Percentiles rank a stretch among this genome's conserved stretches.
These are phyloP conservation scores for Malthinus flaveolus DNA, from an alignment of 2,888 invertebrate species.

Conservation along the genomic window DNA sequence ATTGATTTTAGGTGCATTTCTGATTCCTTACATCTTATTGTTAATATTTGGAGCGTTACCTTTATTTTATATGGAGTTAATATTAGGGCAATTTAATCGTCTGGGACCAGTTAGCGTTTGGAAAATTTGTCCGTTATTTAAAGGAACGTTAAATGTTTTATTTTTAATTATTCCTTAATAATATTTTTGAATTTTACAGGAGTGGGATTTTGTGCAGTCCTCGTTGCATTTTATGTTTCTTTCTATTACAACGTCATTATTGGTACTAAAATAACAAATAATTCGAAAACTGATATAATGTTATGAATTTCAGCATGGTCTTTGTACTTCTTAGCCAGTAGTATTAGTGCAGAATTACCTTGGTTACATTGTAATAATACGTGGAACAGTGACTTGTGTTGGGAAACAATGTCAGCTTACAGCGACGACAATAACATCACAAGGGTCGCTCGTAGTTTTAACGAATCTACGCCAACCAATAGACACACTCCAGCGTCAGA, in stretches of 20 bases:
- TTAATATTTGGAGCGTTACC: conserved; percentile 76
- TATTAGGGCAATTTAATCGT: conserved; percentile 75
- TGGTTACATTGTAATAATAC: conserved; percentile 82
- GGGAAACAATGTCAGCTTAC: conserved; percentile 29
- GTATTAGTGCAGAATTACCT: conserved; percentile 70
- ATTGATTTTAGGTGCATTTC: conserved; percentile 66
- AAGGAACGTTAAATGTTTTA: conserved; percentile 61
- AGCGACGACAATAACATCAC: conserved; percentile 36
- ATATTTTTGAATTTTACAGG: conserved; percentile 56
- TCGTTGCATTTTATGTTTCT: conserved; percentile 79
- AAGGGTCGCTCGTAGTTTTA: conserved; percentile 53
- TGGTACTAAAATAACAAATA: conserved; percentile 58
- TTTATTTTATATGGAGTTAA: conserved; percentile 78
- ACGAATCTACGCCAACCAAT: conserved; percentile 55
- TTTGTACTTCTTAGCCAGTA: conserved; percentile 77
- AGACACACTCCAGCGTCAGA: conserved; percentile 74
- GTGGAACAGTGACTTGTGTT: conserved; percentile 78
- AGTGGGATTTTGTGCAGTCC: conserved; percentile 77
- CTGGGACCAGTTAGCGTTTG: conserved; percentile 80
- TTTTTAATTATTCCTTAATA: neutral
- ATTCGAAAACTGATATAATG: neutral
- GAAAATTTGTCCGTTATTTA: conserved; percentile 81
- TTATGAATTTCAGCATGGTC: conserved; percentile 66
- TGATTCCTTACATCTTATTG: conserved; percentile 77
- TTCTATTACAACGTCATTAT: conserved; percentile 87